phyloP scores from a whole-genome alignment of 2,113 vertebrate genomes.

The Baryphthengus martii region DNA sequence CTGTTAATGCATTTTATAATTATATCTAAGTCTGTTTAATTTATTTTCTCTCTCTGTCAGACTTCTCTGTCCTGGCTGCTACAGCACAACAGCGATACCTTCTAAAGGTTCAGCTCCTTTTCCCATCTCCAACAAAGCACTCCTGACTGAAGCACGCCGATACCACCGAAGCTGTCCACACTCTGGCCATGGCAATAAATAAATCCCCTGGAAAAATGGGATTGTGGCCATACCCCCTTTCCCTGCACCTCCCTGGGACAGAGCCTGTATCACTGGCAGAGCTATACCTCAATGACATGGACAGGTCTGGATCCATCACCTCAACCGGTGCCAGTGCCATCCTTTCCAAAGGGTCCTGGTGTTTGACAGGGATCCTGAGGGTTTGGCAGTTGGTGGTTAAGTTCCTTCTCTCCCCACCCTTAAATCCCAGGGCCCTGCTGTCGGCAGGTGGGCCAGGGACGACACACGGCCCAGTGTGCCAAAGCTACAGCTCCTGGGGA shows the following conservation, averaged over 20 bases:
- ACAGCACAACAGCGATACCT: background rate
- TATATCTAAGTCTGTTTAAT: background rate
- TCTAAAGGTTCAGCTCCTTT: background rate
- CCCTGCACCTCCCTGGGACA: background rate
- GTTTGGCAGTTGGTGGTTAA: background rate
- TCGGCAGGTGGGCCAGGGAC: background rate
- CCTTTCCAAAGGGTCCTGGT: background rate
- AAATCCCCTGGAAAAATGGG: accelerated
- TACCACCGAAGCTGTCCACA: background rate
- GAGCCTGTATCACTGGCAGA: accelerated
- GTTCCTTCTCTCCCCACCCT: background rate
- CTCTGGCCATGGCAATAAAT: accelerated
- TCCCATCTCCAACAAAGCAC: background rate
- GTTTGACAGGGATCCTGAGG: background rate
- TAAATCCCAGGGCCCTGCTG: background rate
- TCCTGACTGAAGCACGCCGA: background rate
- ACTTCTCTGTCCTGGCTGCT: background rate
- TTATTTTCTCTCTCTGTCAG: background rate
- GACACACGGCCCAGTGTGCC: accelerated
- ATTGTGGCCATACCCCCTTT: accelerated
- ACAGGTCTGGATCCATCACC: background rate
- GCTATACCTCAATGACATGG: accelerated
- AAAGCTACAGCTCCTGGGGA: background rate
- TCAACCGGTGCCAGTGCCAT: accelerated
- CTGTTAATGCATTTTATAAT: background rate